A percentile compares a stretch with the other conserved stretches of the same genome.
Conservation (phyloP, 1,140 invertebrate species). For the Conus betulinus region DNA sequence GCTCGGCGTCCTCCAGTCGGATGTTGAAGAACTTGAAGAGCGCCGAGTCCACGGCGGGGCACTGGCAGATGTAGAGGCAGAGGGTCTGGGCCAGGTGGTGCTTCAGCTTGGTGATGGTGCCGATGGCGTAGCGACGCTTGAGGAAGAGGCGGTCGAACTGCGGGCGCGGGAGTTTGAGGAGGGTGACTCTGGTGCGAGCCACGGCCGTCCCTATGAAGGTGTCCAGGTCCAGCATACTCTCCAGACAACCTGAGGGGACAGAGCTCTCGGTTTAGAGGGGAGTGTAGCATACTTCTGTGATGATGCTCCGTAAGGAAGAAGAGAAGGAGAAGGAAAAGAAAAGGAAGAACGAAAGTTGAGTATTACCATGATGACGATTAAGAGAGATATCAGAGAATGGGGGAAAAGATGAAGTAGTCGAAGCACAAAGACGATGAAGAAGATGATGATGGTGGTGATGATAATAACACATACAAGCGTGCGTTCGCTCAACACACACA, state of each 20-base stretch:
- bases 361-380: too few species aligned
- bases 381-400: too few species aligned
- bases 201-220: conserved; percentile 42
- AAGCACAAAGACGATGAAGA: too few species aligned
- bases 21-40: conserved; percentile 52
- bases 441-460: too few species aligned
- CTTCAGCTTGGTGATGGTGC: neutral
- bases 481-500: too few species aligned
- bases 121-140: conserved; percentile 17
- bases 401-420: too few species aligned
- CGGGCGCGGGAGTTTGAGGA: conserved; percentile 35
- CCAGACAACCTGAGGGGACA: conserved; percentile 26
- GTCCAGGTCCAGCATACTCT: conserved; percentile 42
- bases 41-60: conserved; percentile 29
- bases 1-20: conserved; percentile 34
- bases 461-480: too few species aligned
- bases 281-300: too few species aligned
- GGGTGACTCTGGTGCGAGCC: conserved; percentile 37
- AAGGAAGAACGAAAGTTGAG: too few species aligned
- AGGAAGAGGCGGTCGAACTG: conserved; percentile 48
- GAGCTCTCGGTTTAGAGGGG: too few species aligned
- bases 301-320: too few species aligned
- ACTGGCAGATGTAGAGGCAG: conserved; percentile 53
- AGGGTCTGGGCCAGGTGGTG: conserved; percentile 26
- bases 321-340: too few species aligned